A percentile compares a stretch with the other conserved stretches of the same genome.
Evolutionary conservation across 1,140 invertebrate genomes (phyloP).

Genomic region (Euura saliciscinereae): DNA sequence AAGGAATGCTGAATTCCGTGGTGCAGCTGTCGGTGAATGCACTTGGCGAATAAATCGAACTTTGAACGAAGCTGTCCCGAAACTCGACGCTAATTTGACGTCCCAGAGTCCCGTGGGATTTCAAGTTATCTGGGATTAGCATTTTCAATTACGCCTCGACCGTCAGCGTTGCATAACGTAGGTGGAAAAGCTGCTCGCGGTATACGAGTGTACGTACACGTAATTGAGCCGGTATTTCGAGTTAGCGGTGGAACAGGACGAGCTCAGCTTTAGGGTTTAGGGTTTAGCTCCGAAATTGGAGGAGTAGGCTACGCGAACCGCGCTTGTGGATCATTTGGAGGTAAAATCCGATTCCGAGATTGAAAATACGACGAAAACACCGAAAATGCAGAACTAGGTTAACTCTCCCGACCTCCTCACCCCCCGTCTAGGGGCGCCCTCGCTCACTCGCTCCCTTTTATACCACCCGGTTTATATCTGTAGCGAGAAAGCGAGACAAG

Average conservation of each 20-base stretch:
- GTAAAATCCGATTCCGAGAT: background rate
- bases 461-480: background rate
- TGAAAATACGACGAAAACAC: background rate
- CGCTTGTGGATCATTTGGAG: background rate
- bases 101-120: background rate
- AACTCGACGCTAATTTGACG: background rate
- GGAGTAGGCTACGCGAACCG: background rate
- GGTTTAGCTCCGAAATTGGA: background rate
- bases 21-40: no score
- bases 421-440: no score
- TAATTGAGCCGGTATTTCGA: background rate
- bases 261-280: no score
- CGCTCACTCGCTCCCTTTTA: background rate
- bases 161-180: background rate
- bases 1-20: no score
- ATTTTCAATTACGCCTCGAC: background rate
- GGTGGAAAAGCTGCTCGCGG: no score
- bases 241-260: background rate
- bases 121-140: background rate
- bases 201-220: background rate
- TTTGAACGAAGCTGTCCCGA: background rate
- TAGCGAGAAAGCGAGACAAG: background rate
- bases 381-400: background rate
- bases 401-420: background rate
- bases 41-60: no score